Percentiles rank a stretch among this genome's conserved stretches.
phyloP scores from a whole-genome alignment of 2,797 vertebrate genomes.

The Dicrostonyx torquatus region DNA sequence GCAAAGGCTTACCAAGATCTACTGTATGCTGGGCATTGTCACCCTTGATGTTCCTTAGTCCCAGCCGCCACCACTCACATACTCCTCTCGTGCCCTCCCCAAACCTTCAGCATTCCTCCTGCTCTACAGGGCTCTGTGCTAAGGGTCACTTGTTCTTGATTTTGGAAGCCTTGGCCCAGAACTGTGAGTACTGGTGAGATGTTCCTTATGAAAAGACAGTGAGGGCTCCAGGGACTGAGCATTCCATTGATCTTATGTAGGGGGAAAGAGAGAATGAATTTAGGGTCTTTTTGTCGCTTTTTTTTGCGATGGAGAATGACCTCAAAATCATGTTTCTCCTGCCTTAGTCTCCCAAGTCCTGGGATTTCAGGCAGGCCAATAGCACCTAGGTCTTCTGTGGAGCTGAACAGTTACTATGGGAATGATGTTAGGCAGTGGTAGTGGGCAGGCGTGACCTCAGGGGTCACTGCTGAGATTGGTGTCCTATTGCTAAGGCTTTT shows the following conservation, averaged over 20 bases:
- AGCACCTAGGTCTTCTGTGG: neutral
- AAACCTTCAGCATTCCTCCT: neutral
- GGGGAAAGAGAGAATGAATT: neutral
- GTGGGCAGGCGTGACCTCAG: neutral
- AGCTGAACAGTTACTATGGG: neutral
- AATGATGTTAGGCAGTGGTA: neutral
- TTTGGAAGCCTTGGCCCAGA: neutral
- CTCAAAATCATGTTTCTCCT: neutral
- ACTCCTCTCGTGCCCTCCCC: too few relatives aligned
- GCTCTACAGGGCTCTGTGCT: neutral
- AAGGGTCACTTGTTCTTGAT: neutral
- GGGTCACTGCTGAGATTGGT: neutral
- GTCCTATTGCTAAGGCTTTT: neutral
- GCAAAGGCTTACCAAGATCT: neutral
- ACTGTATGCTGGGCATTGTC: neutral
- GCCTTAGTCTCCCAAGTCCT: neutral
- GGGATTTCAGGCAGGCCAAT: neutral
- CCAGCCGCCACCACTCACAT: rapidly evolving
- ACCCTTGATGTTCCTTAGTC: neutral
- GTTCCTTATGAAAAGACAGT: neutral
- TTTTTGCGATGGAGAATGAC: neutral
- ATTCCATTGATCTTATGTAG: neutral
- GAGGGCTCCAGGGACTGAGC: neutral
- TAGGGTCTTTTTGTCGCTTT: neutral
- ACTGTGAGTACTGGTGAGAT: neutral